These are phyloP conservation scores for Oscheius sp. DNA, from an alignment of 2,888 invertebrate species.

Conservation along the genomic window DNA sequence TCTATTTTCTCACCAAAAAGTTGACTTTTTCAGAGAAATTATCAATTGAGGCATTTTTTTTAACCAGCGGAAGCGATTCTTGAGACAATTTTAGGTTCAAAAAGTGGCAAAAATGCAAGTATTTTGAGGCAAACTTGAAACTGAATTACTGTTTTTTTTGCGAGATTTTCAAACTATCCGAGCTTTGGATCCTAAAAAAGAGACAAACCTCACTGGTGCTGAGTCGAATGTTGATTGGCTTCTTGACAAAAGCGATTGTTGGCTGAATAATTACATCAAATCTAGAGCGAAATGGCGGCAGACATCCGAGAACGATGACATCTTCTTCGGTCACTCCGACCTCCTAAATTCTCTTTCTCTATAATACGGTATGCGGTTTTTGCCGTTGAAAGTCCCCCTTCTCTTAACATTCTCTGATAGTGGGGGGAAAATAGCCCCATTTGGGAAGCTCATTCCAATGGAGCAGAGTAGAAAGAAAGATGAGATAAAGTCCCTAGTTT, in stretches of 20 bases:
- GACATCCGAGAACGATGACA: constrained; percentile 43
- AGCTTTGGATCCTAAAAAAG: not conserved
- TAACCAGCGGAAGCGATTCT: too few species aligned
- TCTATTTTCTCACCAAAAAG: not conserved
- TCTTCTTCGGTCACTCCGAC: constrained; percentile 42
- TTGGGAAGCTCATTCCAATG: not conserved
- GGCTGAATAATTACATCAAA: constrained; percentile 52
- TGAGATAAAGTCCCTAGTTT: constrained; percentile 6
- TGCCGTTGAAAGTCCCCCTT: not conserved
- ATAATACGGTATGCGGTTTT: not conserved
- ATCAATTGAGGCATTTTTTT: too few species aligned
- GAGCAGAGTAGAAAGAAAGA: constrained; percentile 1
- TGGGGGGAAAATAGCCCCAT: not conserved
- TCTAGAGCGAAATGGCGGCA: constrained; percentile 47
- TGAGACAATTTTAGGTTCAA: too few species aligned
- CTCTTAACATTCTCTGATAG: not conserved
- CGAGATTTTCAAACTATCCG: too few species aligned
- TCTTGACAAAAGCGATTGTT: constrained; percentile 42
- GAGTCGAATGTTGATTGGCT: not conserved
- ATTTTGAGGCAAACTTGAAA: too few species aligned
- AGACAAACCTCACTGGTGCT: not conserved
- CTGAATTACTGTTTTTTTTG: too few species aligned
- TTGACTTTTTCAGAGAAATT: too few species aligned
- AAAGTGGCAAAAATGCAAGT: too few species aligned
- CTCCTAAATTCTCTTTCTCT: constrained; percentile 37